Evolutionary conservation across 2,888 invertebrate species (phyloP), one percentile per base, ranked within the genome.

Genomic region (Luperina nickerlii): DNA sequence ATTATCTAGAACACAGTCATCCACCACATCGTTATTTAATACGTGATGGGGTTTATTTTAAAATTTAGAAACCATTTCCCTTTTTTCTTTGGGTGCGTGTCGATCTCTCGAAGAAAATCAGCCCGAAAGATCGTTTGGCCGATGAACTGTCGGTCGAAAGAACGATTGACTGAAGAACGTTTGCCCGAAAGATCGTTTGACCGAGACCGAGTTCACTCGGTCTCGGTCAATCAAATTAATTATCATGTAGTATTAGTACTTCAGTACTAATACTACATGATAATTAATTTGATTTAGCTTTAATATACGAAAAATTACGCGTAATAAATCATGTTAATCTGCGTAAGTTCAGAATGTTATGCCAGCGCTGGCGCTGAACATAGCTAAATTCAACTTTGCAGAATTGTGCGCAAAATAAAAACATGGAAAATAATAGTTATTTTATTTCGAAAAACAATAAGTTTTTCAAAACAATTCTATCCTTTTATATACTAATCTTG

Each of bases 1-100:
- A 15, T 62, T 38, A 86, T 24, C 18, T 86, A 15, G 45, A 54
- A 24, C 84, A 84, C 48, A n/a, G 60, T 27, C 84, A 84, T 60
- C n/a, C 38, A 24, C 62, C 83, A 4, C 66, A 60, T 27, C 32
- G 20, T 27, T 76, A 81, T 32, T 0, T 73, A 2, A 73, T 83
- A 38, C 80, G 80, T 24, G 38, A 71, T n/a, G 82, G 82, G 5
- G 42, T 75, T 27, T 75, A 54, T 57, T 24, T 72, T 60, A 83
- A 57, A 82, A 15, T 57, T 48, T 75, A 60, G 38, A 11, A 24
- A 18, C 0, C 3, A 7, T 7, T 11, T 27, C 4, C 11, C 20
- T 27, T 51, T 48, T 51, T 51, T 38, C 65, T 32, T 32, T 51
- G 20, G 24, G 15, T 51, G 32, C 51, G 5, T 32, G 13, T 32